These are phyloP conservation scores for Tinamus guttatus DNA, from an alignment of 2,113 vertebrate genomes.

Conservation along the genomic window DNA sequence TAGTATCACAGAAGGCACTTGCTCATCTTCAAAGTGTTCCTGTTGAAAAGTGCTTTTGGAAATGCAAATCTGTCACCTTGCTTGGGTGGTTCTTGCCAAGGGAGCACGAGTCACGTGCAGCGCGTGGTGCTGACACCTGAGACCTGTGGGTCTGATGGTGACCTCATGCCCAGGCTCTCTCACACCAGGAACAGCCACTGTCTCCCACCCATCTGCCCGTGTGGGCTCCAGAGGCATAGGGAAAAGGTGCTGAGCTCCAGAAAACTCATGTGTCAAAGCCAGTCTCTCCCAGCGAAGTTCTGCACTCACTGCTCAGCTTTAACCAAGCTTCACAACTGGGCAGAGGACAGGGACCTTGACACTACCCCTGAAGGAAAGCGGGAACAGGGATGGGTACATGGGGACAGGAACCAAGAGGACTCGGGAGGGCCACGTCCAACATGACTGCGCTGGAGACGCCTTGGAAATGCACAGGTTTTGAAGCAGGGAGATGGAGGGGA, in stretches of 20 bases:
- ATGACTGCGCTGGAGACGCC: background rate
- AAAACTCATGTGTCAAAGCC: background rate
- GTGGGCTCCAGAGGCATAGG: background rate
- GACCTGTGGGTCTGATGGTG: too few relatives aligned
- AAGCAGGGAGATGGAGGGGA: background rate
- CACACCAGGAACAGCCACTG: background rate
- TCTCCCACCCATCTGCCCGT: background rate
- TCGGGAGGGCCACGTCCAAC: background rate
- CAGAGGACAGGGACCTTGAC: background rate
- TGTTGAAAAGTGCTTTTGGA: background rate
- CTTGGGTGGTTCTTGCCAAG: background rate
- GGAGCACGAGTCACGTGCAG: too few relatives aligned
- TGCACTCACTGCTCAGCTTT: background rate
- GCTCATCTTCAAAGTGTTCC: background rate
- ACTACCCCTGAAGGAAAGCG: background rate
- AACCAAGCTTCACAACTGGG: background rate
- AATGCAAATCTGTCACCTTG: background rate
- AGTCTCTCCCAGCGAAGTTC: background rate
- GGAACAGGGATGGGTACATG: background rate
- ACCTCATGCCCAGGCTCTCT: background rate
- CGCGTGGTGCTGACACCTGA: too few relatives aligned
- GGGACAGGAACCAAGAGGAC: fast-evolving
- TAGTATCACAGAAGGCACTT: background rate
- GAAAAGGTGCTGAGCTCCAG: background rate
- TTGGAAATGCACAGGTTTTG: fast-evolving